Evolutionary conservation across 1,140 invertebrate genomes (phyloP).

Genomic region (Oncopeltus fasciatus): DNA sequence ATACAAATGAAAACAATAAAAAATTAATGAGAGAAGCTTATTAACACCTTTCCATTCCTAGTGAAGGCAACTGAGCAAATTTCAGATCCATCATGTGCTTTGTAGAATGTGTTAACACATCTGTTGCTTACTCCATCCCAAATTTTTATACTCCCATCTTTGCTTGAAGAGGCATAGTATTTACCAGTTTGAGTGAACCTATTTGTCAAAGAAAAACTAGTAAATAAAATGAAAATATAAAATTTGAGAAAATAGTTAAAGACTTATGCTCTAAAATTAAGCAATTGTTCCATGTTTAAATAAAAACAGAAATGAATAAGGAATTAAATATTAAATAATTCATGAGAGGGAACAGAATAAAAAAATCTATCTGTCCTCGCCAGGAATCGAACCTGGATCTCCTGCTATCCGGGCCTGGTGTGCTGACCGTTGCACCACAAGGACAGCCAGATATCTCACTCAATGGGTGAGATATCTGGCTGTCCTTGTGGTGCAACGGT

Average conservation of each 20-base stretch:
- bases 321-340: too few relatives aligned
- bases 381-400: too few relatives aligned
- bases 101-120: constrained; percentile 84
- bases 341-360: too few relatives aligned
- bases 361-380: too few relatives aligned
- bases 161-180: constrained; percentile 78
- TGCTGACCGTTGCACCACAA: too few relatives aligned
- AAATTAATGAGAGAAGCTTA: not conserved
- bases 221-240: not conserved
- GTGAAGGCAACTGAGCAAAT: constrained; percentile 90
- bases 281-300: too few relatives aligned
- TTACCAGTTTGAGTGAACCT: constrained; percentile 65
- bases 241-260: too few relatives aligned
- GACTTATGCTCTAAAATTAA: not conserved
- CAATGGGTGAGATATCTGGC: too few relatives aligned
- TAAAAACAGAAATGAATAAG: too few relatives aligned
- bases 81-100: constrained; percentile 87
- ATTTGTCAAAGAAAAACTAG: constrained; percentile 10
- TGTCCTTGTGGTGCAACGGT: too few relatives aligned
- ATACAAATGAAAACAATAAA: not conserved
- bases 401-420: too few relatives aligned
- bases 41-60: constrained; percentile 81
- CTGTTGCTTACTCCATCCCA: constrained; percentile 93
- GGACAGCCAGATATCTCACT: too few relatives aligned
- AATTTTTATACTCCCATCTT: constrained; percentile 86